A percentile compares a stretch with the other conserved stretches of the same genome.
These are phyloP conservation scores for Clitarchus hookeri DNA, from an alignment of 2,888 invertebrate species.

Conservation along the genomic window DNA sequence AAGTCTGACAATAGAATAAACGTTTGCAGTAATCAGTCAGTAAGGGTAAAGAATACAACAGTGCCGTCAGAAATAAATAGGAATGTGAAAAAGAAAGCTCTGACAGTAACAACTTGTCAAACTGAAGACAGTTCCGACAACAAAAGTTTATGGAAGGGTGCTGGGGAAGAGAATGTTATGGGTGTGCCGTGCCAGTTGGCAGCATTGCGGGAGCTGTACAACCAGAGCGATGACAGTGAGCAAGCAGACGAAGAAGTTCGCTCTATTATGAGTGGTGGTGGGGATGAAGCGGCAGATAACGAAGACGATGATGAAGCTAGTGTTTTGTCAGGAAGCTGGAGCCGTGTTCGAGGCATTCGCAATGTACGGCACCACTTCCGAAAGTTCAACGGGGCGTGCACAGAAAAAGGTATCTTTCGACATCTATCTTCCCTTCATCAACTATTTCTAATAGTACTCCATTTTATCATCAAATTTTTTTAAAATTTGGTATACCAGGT, in stretches of 20 bases:
- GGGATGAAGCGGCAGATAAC: constrained; percentile 46
- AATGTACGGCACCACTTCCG: constrained; percentile 33
- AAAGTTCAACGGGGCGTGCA: constrained; percentile 33
- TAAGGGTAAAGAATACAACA: background rate
- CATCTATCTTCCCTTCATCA: too few species aligned
- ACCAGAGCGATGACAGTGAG: constrained; percentile 55
- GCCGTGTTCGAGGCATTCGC: constrained; percentile 56
- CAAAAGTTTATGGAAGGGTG: background rate
- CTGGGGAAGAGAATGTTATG: background rate
- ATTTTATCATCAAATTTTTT: too few species aligned
- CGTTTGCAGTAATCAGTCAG: background rate
- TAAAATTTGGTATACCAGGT: too few species aligned
- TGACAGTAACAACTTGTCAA: too few species aligned
- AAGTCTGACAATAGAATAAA: background rate
- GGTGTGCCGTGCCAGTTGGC: constrained; percentile 48
- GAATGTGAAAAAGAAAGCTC: background rate
- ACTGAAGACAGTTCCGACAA: background rate
- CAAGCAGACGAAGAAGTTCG: constrained; percentile 65
- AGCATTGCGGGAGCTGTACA: constrained; percentile 54
- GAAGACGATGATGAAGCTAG: constrained; percentile 52
- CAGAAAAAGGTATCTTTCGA: constrained; percentile 18
- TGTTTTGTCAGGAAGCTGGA: constrained; percentile 62
- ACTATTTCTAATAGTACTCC: too few species aligned
- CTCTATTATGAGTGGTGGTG: constrained; percentile 55
- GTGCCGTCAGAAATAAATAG: background rate